phyloP scores from a whole-genome alignment of 1,140 invertebrate species.

The Acarapis woodi region DNA sequence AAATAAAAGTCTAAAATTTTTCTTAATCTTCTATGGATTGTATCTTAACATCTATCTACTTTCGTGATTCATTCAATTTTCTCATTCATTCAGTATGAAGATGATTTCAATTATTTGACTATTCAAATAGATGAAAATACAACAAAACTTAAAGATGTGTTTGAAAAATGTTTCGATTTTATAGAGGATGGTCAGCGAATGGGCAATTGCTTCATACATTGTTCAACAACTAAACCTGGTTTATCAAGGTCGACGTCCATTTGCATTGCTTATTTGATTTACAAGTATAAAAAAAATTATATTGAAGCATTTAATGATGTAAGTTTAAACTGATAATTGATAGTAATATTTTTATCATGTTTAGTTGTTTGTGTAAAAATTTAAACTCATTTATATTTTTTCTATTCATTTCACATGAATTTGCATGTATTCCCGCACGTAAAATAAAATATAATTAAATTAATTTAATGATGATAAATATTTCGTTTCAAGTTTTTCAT shows the following conservation, averaged over 20 bases:
- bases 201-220: conserved; percentile 50
- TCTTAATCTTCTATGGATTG: too few relatives aligned
- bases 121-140: conserved; percentile 16
- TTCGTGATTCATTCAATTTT: too few relatives aligned
- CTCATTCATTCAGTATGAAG: conserved; percentile 16
- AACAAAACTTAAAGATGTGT: conserved; percentile 14
- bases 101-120: conserved; percentile 18
- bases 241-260: conserved; percentile 54
- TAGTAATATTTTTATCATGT: background rate
- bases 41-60: too few relatives aligned
- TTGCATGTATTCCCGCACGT: background rate
- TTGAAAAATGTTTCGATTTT: conserved; percentile 16
- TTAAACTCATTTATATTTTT: background rate
- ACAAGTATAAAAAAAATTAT: conserved; percentile 27
- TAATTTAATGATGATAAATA: background rate
- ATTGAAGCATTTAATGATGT: conserved; percentile 30
- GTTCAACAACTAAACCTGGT: conserved; percentile 36
- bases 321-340: background rate
- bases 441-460: background rate
- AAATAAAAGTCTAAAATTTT: background rate
- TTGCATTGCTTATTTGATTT: conserved; percentile 52
- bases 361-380: background rate
- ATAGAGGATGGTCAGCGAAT: conserved; percentile 16
- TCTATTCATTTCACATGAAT: background rate
- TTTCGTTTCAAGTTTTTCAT: background rate